These are phyloP conservation scores for Scolopax mira DNA, from an alignment of 2,113 vertebrate genomes.

Conservation along the genomic window DNA sequence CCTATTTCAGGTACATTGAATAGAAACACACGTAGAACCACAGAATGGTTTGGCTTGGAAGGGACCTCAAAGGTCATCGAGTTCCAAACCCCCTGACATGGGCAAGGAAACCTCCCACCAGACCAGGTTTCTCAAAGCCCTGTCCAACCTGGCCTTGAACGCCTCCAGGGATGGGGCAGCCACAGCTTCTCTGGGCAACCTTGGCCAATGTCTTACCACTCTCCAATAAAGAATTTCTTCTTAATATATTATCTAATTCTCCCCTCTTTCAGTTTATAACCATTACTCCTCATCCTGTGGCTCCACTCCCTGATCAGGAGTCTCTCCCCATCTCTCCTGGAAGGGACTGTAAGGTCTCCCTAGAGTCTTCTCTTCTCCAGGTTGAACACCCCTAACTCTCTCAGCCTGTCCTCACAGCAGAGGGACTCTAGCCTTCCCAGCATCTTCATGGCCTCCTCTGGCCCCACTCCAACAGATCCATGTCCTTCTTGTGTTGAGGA, in stretches of 20 bases:
- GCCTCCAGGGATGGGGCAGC: accelerated
- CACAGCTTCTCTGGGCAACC: background rate
- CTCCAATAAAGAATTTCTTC: accelerated
- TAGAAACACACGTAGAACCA: background rate
- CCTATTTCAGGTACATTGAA: background rate
- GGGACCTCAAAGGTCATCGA: too few relatives aligned
- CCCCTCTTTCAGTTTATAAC: background rate
- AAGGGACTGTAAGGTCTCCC: background rate
- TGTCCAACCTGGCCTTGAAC: accelerated
- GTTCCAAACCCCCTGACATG: accelerated
- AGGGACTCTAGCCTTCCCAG: accelerated
- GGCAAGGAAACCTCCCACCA: background rate
- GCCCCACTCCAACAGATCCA: accelerated
- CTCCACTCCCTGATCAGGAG: accelerated
- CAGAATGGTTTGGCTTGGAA: background rate
- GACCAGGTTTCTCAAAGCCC: background rate
- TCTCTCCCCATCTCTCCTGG: background rate
- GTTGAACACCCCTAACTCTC: background rate
- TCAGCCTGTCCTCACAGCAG: accelerated
- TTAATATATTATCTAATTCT: background rate
- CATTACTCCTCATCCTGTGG: accelerated
- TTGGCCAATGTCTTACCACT: accelerated
- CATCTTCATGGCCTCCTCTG: background rate
- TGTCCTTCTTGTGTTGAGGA: accelerated
- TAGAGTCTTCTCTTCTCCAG: background rate